Base-by-base conservation (phyloP, 1,140 invertebrate genomes). In the Cyphomyrmex costatus region DNA sequence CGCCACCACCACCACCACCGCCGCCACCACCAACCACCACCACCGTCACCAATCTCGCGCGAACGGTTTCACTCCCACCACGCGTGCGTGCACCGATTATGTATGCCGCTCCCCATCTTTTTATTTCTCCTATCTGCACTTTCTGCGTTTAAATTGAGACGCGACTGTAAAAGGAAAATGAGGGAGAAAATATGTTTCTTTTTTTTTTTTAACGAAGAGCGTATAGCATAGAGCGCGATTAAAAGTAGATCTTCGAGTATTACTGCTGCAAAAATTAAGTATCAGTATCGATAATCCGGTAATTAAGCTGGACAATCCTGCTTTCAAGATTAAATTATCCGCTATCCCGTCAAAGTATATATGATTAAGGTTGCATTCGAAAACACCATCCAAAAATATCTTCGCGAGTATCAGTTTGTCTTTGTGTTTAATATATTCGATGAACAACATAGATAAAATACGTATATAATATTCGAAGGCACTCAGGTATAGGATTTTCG, bases 1-100 rank as follows among this genome's bases (percentile, higher is more conserved):
- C 42, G 27, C 27, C 46, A 10, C 36, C 36, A 2, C 8, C 10
- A 0, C 4, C 46, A 14, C 5, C 24, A n/a, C 8, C 21, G 21
- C 27, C 46, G 76, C n/a, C 42, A n/a, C 27, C 46, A 10, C 36
- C 36, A 2, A n/a, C 8, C 10, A 0, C 4, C 46, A 14, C 5
- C 24, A n/a, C 8, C 21, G 21, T n/a, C 46, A n/a, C n/a, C n/a
- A n/a, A n/a, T n/a, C n/a, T n/a, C n/a, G 76, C 61, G 49, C 61
- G 30, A 65, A 80, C 46, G 46, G 46, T 68, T 68, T 68, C 63
- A 68, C 77, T 68, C 77, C 77, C 46, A 80, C 77, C 42, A 36
- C 21, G 65, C 51, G 4, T 8, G 58, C 61, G 61, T 24, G 46
- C 46, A 24, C 63, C 46, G 53, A 46, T 73, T 46, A 60, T 51